A percentile compares a stretch with the other conserved stretches of the same genome.
phyloP scores from a whole-genome alignment of 2,888 invertebrate genomes.

The Cyaniris semiargus region DNA sequence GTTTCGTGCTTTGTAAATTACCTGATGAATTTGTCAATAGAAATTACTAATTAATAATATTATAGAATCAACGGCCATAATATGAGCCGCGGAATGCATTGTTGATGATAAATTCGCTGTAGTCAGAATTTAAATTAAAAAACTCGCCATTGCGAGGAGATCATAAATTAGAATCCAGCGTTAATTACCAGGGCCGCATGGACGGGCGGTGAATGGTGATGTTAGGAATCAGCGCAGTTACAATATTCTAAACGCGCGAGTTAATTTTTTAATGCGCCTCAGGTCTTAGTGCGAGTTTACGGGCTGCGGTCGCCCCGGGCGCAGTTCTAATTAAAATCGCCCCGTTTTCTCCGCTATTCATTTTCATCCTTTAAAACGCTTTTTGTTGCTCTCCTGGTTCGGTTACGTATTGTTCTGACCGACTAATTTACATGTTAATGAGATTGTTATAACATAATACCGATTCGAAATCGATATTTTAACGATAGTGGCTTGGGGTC shows the following conservation, averaged over 20 bases:
- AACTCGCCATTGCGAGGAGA: slow-evolving; percentile 34
- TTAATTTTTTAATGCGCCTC: slow-evolving; percentile 54
- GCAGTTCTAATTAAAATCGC: slow-evolving; percentile 75
- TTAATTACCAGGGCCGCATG: slow-evolving; percentile 50
- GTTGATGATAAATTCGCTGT: slow-evolving; percentile 6
- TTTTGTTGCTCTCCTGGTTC: slow-evolving; percentile 69
- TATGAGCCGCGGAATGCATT: background rate
- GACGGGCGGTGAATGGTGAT: slow-evolving; percentile 40
- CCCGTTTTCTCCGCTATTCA: slow-evolving; percentile 72
- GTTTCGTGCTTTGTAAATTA: background rate
- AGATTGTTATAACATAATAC: slow-evolving; percentile 50
- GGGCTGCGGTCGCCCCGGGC: slow-evolving; percentile 69
- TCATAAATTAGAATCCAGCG: slow-evolving; percentile 39
- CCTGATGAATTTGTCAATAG: background rate
- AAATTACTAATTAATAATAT: background rate
- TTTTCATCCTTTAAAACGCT: slow-evolving; percentile 72
- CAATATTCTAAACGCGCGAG: slow-evolving; percentile 48
- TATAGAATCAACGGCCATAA: background rate
- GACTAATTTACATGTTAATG: slow-evolving; percentile 79
- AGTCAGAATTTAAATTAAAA: slow-evolving; percentile 20
- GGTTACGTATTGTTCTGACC: slow-evolving; percentile 70
- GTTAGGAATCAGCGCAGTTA: slow-evolving; percentile 51
- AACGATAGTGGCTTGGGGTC: slow-evolving; percentile 35
- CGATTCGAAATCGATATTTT: slow-evolving; percentile 44
- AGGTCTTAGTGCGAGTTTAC: slow-evolving; percentile 50